Evolutionary conservation across 2,113 vertebrate species (phyloP), one percentile per base, ranked within the genome.

Genomic region (Erythrocercus mccallii): DNA sequence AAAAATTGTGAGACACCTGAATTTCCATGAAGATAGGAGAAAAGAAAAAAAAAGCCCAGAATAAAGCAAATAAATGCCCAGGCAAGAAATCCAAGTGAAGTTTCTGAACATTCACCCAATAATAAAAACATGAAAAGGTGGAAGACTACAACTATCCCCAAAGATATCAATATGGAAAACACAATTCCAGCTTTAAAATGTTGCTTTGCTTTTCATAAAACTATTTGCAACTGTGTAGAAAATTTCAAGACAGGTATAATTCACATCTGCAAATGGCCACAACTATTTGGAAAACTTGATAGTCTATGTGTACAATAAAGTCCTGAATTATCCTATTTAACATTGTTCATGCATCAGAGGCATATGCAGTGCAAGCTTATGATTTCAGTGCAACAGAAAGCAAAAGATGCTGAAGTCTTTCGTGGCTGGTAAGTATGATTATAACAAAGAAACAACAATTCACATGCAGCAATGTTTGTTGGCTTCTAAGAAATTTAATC

Each of bases 401-500:
- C 14, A 54, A 42, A 87, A 35, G 20, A 73, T 45, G 13, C 22
- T 53, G 10, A 78, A 54, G 30, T 50, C 18, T 74, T 20, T 31
- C 6, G 4, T 44, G 24, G 17, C 2, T 80, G 15, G 17, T 11
- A 92, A 91, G 22, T n/a, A 81, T 38, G 5, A 89, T 27, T 12
- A 78, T 37, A 88, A 90, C 31, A 16, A 83, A 37, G 42, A 83
- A 82, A 50, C 42, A 86, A 61, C 13, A 56, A 58, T 38, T 70
- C 6, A 81, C 33, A 72, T 1, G 9, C 0, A 1, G 12, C 4
- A 81, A 21, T 31, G 8, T 28, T 57, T 62, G 21, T 33, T 78
- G 72, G 21, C 27, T 61, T 83, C 11, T 17, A 65, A 24, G 40
- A 78, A 70, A n/a, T 66, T 40, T 82, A 10, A 22, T 54, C 45